These are phyloP conservation scores for Sciurus niger DNA, from an alignment of 2,113 vertebrate genomes.

Conservation along the genomic window DNA sequence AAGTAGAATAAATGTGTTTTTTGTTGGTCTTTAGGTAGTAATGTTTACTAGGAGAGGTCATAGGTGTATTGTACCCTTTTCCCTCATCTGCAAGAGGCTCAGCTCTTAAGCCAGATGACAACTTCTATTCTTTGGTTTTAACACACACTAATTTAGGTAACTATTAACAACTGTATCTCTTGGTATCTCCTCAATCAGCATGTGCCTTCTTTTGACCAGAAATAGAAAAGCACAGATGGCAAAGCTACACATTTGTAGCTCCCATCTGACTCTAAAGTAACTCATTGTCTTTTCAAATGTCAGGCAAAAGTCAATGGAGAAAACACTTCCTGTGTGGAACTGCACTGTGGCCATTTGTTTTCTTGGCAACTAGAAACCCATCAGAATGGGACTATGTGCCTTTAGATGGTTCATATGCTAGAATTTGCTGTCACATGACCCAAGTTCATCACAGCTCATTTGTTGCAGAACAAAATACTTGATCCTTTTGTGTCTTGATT, in stretches of 20 bases:
- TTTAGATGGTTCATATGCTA: neutral
- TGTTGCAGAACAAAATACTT: neutral
- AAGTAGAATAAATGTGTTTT: slow-evolving; percentile 36
- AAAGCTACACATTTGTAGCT: slow-evolving; percentile 29
- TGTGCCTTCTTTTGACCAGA: slow-evolving; percentile 63
- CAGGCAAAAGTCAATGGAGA: neutral
- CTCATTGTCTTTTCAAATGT: slow-evolving; percentile 6
- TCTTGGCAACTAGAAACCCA: slow-evolving; percentile 18
- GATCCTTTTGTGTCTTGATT: neutral
- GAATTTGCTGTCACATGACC: neutral
- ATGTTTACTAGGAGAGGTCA: neutral
- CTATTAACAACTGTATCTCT: slow-evolving; percentile 62
- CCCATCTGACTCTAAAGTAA: neutral
- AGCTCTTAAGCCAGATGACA: slow-evolving; percentile 51
- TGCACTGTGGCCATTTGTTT: slow-evolving; percentile 37
- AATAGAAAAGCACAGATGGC: slow-evolving; percentile 71
- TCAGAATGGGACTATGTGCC: neutral
- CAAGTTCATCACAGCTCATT: neutral
- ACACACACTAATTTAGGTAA: slow-evolving; percentile 67
- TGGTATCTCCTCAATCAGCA: slow-evolving; percentile 54
- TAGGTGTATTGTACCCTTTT: neutral
- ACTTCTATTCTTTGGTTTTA: slow-evolving; percentile 55
- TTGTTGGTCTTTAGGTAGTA: slow-evolving; percentile 25
- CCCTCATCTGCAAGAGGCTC: slow-evolving; percentile 24
- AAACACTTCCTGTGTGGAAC: neutral